Percentiles rank a stretch among this genome's conserved stretches.
These are phyloP conservation scores for Psilanteris sp. DNA, from an alignment of 1,140 invertebrate species.

Conservation along the genomic window DNA sequence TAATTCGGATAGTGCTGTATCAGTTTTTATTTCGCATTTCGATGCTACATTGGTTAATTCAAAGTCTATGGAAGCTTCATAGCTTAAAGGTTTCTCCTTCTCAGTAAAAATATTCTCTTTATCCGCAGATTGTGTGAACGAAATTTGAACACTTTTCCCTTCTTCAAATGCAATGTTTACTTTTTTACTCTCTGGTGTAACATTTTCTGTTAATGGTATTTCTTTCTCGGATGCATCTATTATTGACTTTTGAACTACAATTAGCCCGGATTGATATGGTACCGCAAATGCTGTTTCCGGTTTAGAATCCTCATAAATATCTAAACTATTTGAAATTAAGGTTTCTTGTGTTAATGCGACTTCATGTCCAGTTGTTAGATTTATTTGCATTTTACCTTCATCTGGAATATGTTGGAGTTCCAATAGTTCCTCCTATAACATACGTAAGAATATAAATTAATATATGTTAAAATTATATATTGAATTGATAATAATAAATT, in stretches of 20 bases:
- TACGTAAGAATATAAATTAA: slow-evolving; percentile 11
- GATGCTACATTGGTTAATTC: slow-evolving; percentile 79
- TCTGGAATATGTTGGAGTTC: slow-evolving; percentile 68
- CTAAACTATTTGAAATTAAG: slow-evolving; percentile 66
- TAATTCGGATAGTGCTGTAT: slow-evolving; percentile 74
- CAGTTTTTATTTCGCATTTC: slow-evolving; percentile 78
- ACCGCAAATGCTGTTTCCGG: slow-evolving; percentile 70
- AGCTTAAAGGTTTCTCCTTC: slow-evolving; percentile 70
- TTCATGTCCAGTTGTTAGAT: slow-evolving; percentile 76
- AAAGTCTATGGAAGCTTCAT: slow-evolving; percentile 78
- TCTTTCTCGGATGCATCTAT: slow-evolving; percentile 80
- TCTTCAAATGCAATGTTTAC: slow-evolving; percentile 78
- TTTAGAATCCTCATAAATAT: slow-evolving; percentile 65
- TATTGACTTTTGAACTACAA: slow-evolving; percentile 76
- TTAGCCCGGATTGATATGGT: slow-evolving; percentile 72
- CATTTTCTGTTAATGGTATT: slow-evolving; percentile 71
- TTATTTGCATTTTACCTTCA: slow-evolving; percentile 71
- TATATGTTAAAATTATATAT: not conserved
- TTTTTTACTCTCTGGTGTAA: slow-evolving; percentile 79
- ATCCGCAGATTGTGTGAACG: slow-evolving; percentile 77
- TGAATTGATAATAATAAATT: too few species aligned
- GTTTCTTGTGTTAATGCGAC: slow-evolving; percentile 78
- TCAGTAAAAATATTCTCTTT: slow-evolving; percentile 79
- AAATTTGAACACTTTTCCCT: slow-evolving; percentile 78
- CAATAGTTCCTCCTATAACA: slow-evolving; percentile 68